Base-by-base conservation (phyloP, 2,113 vertebrate genomes). In the Menura novaehollandiae region DNA sequence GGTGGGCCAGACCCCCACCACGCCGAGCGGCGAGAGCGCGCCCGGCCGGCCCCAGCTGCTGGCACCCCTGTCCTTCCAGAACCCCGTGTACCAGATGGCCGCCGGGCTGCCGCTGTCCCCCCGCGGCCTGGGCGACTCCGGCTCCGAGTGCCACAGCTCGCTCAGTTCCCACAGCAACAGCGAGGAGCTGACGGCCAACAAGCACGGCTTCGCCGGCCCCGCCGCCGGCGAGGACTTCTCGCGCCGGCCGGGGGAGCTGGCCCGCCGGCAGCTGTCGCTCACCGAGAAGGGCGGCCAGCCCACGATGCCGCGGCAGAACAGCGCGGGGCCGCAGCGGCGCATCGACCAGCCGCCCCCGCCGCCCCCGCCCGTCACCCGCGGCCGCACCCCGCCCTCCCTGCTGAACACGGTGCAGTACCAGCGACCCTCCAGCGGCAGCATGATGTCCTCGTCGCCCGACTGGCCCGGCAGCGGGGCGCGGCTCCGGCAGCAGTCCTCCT, bases 101-200 rank as follows among this genome's bases (percentile, higher is more conserved):
- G 99, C 99, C 1, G 99, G 99, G 72, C 97, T 99, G 95, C 99
- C 99, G 0, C 98, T 99, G 75, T 99, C 99, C 1, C 99, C 99
- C 2, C 98, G 99, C 1, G 99, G 98, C 37, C 96, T 99, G 69
- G 98, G 97, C 4, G 99, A 99, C 98, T 99, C 99, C 0, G 98
- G 99, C 89, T 99, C 99, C 1, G 99, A 99, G 97, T 99, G 99
- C 98, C 99, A 99, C 97, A 99, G 99, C 94, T 99, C 99, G 2
- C 98, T 99, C 92, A 99, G 99, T 96, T 99, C 99, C 23, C 99
- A 99, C 96, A 99, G 99, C 98, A 99, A 99, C 98, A 99, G 99
- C 1, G 99, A 99, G 88, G 99, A 99, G 33, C 96, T 98, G 67
- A 96, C 97, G 6, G 94, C 95, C 37, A 72, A 95, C 73, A 98